These are phyloP conservation scores for Epistrophe eligans DNA, from an alignment of 2,888 invertebrate species.

Conservation along the genomic window DNA sequence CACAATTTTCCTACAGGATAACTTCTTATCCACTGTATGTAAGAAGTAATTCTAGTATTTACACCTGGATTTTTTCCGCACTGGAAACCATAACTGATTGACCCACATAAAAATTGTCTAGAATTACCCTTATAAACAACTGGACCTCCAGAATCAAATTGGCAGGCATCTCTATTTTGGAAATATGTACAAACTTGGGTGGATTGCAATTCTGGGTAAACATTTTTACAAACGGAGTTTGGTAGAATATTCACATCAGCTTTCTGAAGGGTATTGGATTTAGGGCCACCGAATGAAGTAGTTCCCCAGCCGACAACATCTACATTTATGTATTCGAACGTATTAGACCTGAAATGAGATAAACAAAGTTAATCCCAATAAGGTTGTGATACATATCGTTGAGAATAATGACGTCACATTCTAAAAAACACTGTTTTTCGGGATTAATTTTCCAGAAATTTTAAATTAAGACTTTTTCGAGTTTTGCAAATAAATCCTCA, in stretches of 20 bases:
- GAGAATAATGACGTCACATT: too few relatives aligned
- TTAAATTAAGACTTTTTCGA: too few relatives aligned
- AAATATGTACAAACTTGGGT: conserved; percentile 83
- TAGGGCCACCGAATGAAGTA: conserved; percentile 84
- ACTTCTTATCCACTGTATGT: conserved; percentile 85
- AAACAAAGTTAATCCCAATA: background rate
- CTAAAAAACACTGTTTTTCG: too few relatives aligned
- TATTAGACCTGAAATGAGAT: conserved; percentile 59
- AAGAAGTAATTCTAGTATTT: conserved; percentile 85
- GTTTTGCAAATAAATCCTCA: too few relatives aligned
- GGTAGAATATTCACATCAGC: conserved; percentile 77
- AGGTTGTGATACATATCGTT: too few relatives aligned
- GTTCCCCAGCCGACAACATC: conserved; percentile 85
- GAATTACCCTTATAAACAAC: conserved; percentile 82
- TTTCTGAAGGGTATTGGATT: conserved; percentile 84
- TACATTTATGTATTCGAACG: conserved; percentile 78
- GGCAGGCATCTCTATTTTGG: conserved; percentile 85
- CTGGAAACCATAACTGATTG: conserved; percentile 85
- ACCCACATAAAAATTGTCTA: conserved; percentile 84
- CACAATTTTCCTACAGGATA: conserved; percentile 63
- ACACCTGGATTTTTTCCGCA: conserved; percentile 85
- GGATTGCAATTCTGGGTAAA: conserved; percentile 5
- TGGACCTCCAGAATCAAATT: conserved; percentile 85
- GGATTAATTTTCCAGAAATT: too few relatives aligned
- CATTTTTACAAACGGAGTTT: conserved; percentile 29